Percentiles rank a stretch among this genome's conserved stretches.
Evolutionary conservation across 2,797 vertebrate species (phyloP).

Genomic region (Enteromius mattozi): DNA sequence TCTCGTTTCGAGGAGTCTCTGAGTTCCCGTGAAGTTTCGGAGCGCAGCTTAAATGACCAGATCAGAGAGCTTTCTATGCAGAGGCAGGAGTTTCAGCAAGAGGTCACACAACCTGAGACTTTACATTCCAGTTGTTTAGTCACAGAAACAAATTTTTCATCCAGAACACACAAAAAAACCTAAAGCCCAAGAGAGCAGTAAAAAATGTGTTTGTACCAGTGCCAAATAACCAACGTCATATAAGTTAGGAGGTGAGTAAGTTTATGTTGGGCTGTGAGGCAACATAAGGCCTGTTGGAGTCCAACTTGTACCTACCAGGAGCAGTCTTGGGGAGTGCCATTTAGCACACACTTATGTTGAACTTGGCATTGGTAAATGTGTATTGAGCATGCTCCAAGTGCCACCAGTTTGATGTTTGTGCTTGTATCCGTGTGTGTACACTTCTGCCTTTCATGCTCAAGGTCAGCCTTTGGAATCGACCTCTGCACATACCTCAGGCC

Average conservation of each 20-base stretch:
- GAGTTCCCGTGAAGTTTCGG: slow-evolving; percentile 68
- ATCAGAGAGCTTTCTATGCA: slow-evolving; percentile 71
- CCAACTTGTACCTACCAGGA: slow-evolving; percentile 76
- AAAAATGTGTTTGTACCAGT: slow-evolving; percentile 54
- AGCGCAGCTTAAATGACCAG: slow-evolving; percentile 66
- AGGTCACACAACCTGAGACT: slow-evolving; percentile 67
- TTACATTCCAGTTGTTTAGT: slow-evolving; percentile 28
- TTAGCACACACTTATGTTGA: slow-evolving; percentile 72
- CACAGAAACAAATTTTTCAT: slow-evolving; percentile 39
- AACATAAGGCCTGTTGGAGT: slow-evolving; percentile 58
- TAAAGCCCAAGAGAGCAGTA: slow-evolving; percentile 51
- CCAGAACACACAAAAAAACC: slow-evolving; percentile 27
- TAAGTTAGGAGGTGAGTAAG: slow-evolving; percentile 57
- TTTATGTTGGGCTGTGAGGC: slow-evolving; percentile 81
- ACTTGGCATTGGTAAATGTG: slow-evolving; percentile 69
- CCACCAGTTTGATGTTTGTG: slow-evolving; percentile 68
- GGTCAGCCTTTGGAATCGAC: slow-evolving; percentile 21
- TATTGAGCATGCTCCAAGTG: slow-evolving; percentile 67
- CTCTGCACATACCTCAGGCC: slow-evolving; percentile 16
- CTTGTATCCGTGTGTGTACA: slow-evolving; percentile 23
- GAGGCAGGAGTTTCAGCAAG: slow-evolving; percentile 62
- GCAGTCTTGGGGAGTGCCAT: slow-evolving; percentile 67
- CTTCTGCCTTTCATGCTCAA: not conserved
- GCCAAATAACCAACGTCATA: slow-evolving; percentile 53
- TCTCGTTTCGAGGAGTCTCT: slow-evolving; percentile 77